Evolutionary conservation across 2,888 invertebrate species (phyloP).

Genomic region (Parochlus steinenii): DNA sequence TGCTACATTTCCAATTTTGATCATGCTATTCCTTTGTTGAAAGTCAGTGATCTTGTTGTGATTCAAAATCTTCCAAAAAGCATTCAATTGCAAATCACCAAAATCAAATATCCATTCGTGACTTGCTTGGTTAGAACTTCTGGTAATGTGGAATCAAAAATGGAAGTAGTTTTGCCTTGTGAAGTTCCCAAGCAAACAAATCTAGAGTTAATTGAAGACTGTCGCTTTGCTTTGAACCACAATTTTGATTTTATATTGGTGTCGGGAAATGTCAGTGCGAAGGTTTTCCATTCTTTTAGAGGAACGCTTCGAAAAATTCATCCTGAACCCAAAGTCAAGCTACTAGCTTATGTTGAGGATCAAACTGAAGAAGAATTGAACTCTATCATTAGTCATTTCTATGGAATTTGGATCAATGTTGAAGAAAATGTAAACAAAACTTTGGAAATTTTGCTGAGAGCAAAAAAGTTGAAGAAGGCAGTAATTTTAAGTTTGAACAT

Average conservation of each 20-base stretch:
- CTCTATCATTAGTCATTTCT: background rate
- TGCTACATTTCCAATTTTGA: slow-evolving; percentile 23
- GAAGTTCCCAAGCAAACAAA: slow-evolving; percentile 16
- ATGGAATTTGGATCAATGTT: too few relatives aligned
- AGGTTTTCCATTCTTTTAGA: slow-evolving; percentile 19
- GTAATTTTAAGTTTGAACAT: background rate
- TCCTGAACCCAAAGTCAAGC: too few relatives aligned
- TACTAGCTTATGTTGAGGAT: slow-evolving; percentile 2
- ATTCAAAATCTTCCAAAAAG: slow-evolving; percentile 10
- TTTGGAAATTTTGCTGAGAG: too few relatives aligned
- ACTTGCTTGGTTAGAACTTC: slow-evolving; percentile 20
- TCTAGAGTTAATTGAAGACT: slow-evolving; percentile 18
- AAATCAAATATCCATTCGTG: slow-evolving; percentile 18
- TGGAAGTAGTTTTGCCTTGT: slow-evolving; percentile 23
- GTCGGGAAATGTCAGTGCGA: slow-evolving; percentile 20
- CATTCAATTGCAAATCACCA: slow-evolving; percentile 17
- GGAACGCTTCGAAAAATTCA: background rate
- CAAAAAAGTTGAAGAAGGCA: too few relatives aligned
- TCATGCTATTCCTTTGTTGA: slow-evolving; percentile 20
- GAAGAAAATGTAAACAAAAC: too few relatives aligned
- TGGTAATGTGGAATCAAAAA: slow-evolving; percentile 23
- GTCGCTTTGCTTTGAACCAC: slow-evolving; percentile 18
- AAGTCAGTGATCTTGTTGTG: slow-evolving; percentile 20
- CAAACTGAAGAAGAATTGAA: background rate
- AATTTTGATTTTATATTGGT: slow-evolving; percentile 22